Evolutionary conservation across 2,797 vertebrate species (phyloP), one percentile per base, ranked within the genome.

Genomic region (Arrhamphus sclerolepis): DNA sequence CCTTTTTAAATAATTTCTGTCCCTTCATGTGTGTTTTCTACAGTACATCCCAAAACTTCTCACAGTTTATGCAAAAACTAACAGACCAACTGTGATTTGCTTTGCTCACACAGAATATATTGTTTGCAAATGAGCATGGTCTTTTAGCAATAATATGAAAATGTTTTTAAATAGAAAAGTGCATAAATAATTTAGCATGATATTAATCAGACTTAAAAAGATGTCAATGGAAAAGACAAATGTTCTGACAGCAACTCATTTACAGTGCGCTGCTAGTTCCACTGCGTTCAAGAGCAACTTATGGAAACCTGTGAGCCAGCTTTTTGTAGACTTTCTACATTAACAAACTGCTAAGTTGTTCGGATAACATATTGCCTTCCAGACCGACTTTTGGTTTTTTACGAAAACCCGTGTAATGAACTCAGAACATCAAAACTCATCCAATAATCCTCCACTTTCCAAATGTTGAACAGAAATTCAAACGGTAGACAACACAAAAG

Each of bases 191-290:
- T 44, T 10, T 11, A 34, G 10, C 13, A 54, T 20, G 65, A 51
- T 18, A 56, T 44, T 18, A 55, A 53, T 24, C 2, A 26, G 21
- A 70, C 6, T 26, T 46, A 20, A 52, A n/a, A 48, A 46, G 58
- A 52, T 19, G 44, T 19, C 31, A 57, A 68, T 72, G 64, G 41
- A 62, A 43, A 54, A 61, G 7, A 42, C 39, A 14, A n/a, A n/a
- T 57, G 55, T 42, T 46, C 40, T 24, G 56, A 44, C 26, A 70
- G 72, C 70, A 86, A 71, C 61, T 6, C 13, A 50, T 68, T 70
- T 75, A 65, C 71, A 69, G 74, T 62, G 66, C 59, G 56, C 68
- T 64, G 72, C 78, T 79, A 56, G 60, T 81, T 31, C 14, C 56
- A 60, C 58, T 64, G 72, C 42, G 41, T 62, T 62, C 49, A 43